Base-by-base conservation (phyloP, 64 coral and sea anemone genomes). In the Trachythela sp. region DNA sequence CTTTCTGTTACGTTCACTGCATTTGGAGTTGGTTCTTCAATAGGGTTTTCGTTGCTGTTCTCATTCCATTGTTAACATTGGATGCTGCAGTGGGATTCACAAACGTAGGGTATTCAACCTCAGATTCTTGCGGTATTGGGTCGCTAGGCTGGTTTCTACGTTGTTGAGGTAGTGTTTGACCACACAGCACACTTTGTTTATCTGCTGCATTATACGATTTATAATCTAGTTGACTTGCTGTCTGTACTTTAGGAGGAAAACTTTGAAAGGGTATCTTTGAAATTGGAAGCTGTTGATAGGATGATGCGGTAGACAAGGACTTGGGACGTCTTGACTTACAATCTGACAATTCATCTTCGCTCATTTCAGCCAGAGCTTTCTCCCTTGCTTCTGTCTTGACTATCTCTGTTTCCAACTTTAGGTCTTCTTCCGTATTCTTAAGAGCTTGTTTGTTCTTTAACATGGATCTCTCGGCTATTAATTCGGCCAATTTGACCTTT, bases 331-430 rank as follows among this genome's bases (percentile, higher is more conserved):
- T 68, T 68, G 5, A 6, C 59, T 68, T 68, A 54, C n/a, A n/a
- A 45, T 68, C 59, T 4, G 59, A 68, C 59, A 64, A 24, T 87
- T 87, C 51, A 5, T 87, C 54, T 56, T 59, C 64, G 54, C 42
- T 59, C 26, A 71, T 70, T 48, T 91, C 84, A 70, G 58, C 32
- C 14, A 84, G 45, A 27, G 68, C 42, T 60, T 40, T 86, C 27
- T 91, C 59, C 39, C 84, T 91, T 37, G 84, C 85, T 86, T 91
- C 89, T 20, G 89, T n/a, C 70, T 91, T 91, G 18, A 41, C 90
- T 39, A 86, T 86, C 32, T 91, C 90, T 70, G 86, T 54, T 49
- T 70, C 42, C 42, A 45, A 45, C 42, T 45, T 45, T 45, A 45
- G 42, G 42, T 45, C 42, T 45, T 45, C 42, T 75, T 54, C 40